Conservation (phyloP, 2,113 vertebrate species). For the Herpetotheres cachinnans region DNA sequence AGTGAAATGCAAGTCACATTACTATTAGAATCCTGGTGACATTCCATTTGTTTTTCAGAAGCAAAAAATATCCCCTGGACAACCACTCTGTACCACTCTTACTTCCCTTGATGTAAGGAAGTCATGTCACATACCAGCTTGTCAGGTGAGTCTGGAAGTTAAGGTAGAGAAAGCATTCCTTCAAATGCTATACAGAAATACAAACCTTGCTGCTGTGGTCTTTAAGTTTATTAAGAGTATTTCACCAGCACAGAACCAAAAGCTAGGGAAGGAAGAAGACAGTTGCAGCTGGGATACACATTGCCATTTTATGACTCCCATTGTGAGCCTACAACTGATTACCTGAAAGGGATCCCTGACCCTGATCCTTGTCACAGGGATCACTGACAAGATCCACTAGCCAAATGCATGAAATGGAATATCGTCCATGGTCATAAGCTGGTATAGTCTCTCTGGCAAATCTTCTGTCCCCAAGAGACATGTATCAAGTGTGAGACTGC, state of each 20-base stretch:
- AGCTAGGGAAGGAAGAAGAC: not conserved
- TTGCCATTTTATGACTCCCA: not conserved
- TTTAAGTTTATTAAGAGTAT: not conserved
- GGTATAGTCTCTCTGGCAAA: not conserved
- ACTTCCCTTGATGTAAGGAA: not conserved
- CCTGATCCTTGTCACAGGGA: not conserved
- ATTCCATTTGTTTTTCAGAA: not conserved
- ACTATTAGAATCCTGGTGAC: not conserved
- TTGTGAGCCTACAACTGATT: not conserved
- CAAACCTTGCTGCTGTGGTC: not conserved
- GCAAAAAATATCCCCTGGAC: not conserved
- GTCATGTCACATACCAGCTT: not conserved
- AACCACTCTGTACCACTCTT: rapidly evolving
- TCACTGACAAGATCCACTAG: not conserved
- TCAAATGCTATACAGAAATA: not conserved
- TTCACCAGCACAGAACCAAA: not conserved
- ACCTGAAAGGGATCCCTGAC: not conserved
- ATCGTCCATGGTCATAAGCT: not conserved
- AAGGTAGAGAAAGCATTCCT: not conserved
- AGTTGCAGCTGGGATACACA: not conserved
- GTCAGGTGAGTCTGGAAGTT: not conserved
- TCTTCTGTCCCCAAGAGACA: not conserved
- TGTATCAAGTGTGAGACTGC: not conserved
- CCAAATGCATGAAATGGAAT: not conserved
- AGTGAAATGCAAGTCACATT: not conserved